Conservation (phyloP, 92 coral and sea anemone genomes). For the Micromussa lordhowensis region DNA sequence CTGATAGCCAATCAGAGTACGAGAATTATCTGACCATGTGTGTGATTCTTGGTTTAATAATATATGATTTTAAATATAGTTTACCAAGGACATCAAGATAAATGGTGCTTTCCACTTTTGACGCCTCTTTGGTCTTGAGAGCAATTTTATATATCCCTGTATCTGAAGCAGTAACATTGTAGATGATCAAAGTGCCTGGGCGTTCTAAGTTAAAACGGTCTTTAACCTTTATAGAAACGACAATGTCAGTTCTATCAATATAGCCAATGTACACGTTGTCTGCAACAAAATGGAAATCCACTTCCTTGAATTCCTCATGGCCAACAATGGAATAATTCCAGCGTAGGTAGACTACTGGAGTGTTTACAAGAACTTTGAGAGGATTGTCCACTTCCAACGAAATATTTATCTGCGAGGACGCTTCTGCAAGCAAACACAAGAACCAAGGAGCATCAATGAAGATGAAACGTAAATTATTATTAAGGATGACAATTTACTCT, state of each 20-base stretch:
- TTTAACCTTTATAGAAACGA: no score
- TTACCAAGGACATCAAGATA: conserved; percentile 17
- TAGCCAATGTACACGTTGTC: background rate
- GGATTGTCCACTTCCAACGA: background rate
- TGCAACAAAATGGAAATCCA: background rate
- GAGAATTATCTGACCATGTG: no score
- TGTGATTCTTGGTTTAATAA: no score
- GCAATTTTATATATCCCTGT: background rate
- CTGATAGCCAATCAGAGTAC: no score
- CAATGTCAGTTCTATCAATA: background rate
- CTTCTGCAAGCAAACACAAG: background rate
- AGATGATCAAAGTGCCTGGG: conserved; percentile 11
- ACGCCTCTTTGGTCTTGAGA: background rate
- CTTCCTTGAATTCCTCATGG: background rate
- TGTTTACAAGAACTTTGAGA: background rate
- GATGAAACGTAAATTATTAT: no score
- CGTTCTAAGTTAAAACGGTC: background rate
- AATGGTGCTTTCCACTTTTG: background rate
- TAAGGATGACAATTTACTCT: no score
- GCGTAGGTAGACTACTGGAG: background rate
- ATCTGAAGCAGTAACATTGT: conserved; percentile 8
- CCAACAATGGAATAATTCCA: conserved; percentile 9
- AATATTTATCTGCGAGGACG: background rate
- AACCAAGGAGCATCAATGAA: background rate
- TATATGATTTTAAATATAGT: background rate